Conservation (phyloP, 1,140 invertebrate genomes). For the Hesperophylax magnus region DNA sequence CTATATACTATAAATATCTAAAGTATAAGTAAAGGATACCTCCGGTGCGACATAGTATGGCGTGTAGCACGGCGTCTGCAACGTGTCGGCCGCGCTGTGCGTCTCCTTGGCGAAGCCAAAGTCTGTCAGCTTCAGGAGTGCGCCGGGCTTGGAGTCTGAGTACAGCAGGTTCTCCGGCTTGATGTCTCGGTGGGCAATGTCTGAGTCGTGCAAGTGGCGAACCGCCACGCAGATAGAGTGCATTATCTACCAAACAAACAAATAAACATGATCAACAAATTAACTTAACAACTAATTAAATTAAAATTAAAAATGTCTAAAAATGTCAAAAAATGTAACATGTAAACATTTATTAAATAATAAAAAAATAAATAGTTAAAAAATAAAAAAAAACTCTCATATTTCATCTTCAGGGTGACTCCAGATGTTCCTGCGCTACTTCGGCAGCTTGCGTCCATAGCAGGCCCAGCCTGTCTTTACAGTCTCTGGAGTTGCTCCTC, state of each 20-base stretch:
- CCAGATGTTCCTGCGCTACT: too few species aligned
- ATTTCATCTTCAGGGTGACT: too few species aligned
- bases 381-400: too few species aligned
- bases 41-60: slow-evolving; percentile 93
- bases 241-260: slow-evolving; percentile 81
- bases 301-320: too few species aligned
- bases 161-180: slow-evolving; percentile 95
- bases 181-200: slow-evolving; percentile 97
- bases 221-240: slow-evolving; percentile 97
- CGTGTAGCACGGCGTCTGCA: slow-evolving; percentile 98
- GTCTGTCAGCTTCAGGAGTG: slow-evolving; percentile 95
- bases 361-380: too few species aligned
- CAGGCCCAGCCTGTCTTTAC: too few species aligned
- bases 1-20: too few species aligned
- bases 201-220: slow-evolving; percentile 92
- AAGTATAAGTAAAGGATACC: slow-evolving; percentile 55
- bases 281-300: too few species aligned
- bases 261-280: background rate
- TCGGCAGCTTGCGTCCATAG: too few species aligned
- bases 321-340: too few species aligned
- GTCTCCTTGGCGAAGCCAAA: slow-evolving; percentile 99
- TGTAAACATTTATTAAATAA: too few species aligned
- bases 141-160: slow-evolving; percentile 78
- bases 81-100: slow-evolving; percentile 84
- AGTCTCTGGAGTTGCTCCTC: too few species aligned